Percentiles rank a stretch among this genome's conserved stretches.
Conservation (phyloP, 2,113 vertebrate species). For the Callocephalon fimbriatum region DNA sequence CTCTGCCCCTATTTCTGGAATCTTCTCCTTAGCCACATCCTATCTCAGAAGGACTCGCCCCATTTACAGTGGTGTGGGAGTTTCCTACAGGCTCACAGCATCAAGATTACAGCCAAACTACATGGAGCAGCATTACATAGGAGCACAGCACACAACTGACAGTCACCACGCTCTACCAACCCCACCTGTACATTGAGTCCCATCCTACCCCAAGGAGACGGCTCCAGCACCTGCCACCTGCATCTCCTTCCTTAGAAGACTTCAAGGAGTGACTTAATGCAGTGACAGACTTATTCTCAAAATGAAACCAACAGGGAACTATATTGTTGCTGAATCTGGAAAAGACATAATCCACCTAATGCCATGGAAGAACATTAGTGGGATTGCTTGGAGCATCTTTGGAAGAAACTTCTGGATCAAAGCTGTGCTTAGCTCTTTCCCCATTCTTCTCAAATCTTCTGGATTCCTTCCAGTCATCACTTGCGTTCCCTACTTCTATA, state of each 20-base stretch:
- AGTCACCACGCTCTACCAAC: accelerated
- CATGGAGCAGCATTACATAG: accelerated
- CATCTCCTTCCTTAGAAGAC: not conserved
- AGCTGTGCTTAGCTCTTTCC: not conserved
- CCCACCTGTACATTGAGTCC: not conserved
- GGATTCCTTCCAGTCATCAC: not conserved
- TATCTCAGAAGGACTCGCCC: not conserved
- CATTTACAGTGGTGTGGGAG: not conserved
- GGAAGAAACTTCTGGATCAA: not conserved
- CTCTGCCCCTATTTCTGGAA: not conserved
- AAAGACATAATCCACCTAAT: not conserved
- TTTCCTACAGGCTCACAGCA: not conserved
- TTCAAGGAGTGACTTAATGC: not conserved
- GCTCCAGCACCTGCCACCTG: not conserved
- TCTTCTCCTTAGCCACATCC: not conserved
- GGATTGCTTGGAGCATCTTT: not conserved
- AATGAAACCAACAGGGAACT: not conserved
- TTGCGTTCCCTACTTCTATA: not conserved
- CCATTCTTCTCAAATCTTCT: not conserved
- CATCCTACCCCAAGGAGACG: not conserved
- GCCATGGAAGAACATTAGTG: not conserved
- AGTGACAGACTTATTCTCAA: not conserved
- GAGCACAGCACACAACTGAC: not conserved
- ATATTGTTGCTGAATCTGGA: not conserved
- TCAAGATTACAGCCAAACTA: no score